Evolutionary conservation across 2,113 vertebrate genomes (phyloP), one percentile per base, ranked within the genome.

Genomic region (Pomatorhinus ruficollis): DNA sequence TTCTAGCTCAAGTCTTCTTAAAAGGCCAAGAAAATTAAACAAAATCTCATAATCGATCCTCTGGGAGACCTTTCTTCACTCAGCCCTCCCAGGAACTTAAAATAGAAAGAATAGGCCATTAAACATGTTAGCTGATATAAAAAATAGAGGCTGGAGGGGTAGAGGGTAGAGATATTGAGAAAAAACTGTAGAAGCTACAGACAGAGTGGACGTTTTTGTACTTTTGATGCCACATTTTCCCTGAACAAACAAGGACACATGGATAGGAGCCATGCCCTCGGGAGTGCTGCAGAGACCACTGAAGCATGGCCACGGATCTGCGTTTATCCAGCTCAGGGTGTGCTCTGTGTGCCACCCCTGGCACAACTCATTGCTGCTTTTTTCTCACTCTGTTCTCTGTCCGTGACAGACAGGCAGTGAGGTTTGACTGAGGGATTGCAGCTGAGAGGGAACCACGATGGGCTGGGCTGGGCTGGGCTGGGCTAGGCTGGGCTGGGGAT

Each of bases 211-310:
- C 3, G 12, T 56, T 69, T 69, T 53, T 42, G 31, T 37, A 5
- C 65, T 54, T 82, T 8, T 54, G 40, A 15, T 69, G 74, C 16
- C 19, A 35, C 33, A 4, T 33, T 79, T 69, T 52, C 25, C 20
- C 64, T 50, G 65, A 60, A 39, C 24, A 76, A 65, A 31, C 0
- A 2, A 21, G 68, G 54, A 8, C 47, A 37, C 7, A 12, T 23
- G 64, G 71, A 47, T 9, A 12, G 0, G 2, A 78, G 28, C 59
- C 15, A 11, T 45, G n/a, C 49, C 77, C 57, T 22, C 0, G 3
- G 37, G 65, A 83, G 12, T 49, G 52, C 60, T 81, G 56, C 37
- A 31, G 39, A 87, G 56, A 3, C n/a, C 45, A 1, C 33, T 53
- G 87, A 19, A 60, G 60, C 33, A 5, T 11, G 40, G 69, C 9